These are phyloP conservation scores for Pelobates cultripes DNA, from an alignment of 2,797 vertebrate species.

Conservation along the genomic window DNA sequence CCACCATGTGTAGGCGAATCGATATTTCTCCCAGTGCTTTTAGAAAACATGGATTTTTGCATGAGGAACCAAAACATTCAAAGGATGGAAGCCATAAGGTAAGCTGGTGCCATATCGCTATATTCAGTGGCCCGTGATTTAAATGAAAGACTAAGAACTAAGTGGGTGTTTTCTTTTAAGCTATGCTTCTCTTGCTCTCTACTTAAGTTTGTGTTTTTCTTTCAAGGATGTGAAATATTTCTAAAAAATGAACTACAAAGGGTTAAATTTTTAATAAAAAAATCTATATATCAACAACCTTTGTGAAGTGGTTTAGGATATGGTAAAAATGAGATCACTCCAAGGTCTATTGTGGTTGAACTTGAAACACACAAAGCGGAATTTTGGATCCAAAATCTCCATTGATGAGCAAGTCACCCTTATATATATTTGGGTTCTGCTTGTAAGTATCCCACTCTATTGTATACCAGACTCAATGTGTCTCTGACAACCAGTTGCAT, in stretches of 20 bases:
- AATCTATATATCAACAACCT: constrained; percentile 84
- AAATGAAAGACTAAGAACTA: constrained; percentile 24
- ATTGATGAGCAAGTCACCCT: constrained; percentile 94
- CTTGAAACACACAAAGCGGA: constrained; percentile 91
- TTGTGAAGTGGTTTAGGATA: constrained; percentile 94
- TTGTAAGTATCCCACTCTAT: constrained; percentile 95
- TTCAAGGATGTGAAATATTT: constrained; percentile 92
- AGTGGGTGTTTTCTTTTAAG: constrained; percentile 83
- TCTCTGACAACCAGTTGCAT: constrained; percentile 79
- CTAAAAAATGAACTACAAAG: constrained; percentile 94
- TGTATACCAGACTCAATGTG: constrained; percentile 79
- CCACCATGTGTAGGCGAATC: constrained; percentile 84
- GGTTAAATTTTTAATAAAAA: constrained; percentile 92
- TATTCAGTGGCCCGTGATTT: neutral
- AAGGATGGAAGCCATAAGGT: constrained; percentile 96
- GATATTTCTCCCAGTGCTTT: constrained; percentile 99
- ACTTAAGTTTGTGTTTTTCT: constrained; percentile 93
- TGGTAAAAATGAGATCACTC: constrained; percentile 85
- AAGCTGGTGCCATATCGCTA: constrained; percentile 75
- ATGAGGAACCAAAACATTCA: constrained; percentile 94
- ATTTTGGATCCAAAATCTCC: constrained; percentile 92
- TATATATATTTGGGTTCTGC: constrained; percentile 88
- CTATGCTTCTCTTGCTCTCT: constrained; percentile 86
- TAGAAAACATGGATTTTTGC: constrained; percentile 96
- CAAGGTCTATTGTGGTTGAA: constrained; percentile 91